Base-by-base conservation (phyloP, 1,140 invertebrate genomes). In the Sarcophaga bullata region DNA sequence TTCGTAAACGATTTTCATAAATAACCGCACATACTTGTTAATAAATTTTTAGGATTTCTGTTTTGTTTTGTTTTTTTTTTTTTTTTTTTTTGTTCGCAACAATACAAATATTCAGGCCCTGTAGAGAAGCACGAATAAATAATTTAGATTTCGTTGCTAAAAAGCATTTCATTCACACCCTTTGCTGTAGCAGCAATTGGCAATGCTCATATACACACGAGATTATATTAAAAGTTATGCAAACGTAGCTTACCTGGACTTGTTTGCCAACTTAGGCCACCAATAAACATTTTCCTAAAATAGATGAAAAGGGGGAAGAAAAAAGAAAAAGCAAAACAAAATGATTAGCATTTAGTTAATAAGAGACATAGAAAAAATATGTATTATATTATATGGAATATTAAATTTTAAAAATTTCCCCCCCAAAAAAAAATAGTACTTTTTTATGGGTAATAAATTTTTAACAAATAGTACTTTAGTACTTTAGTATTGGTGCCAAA, bases 261-360 rank as follows among this genome's bases (percentile, higher is more conserved):
- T 89, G 98, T 99, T 93, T 99, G 98, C 97, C 98, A 99, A 93
- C 97, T 98, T 87, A 99, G 94, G 87, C 98, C 98, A 90, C 98
- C 98, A 93, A 99, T 98, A 94, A 99, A 99, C 98, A 99, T 99
- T 96, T 99, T 99, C 93, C 97, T 98, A 93, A 86, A 97, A 94
- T 37, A 37, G 25, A 4, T 1, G 1, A 37, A 37, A 37, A 37
- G 25, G 25, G 25, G 25, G 4, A 37, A 37, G 25, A 37, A 37
- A 37, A 37, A 37, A 37, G 4, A 90, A 84, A 83, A 85, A 84
- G 84, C 84, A 84, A 46, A 80, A 50, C 48, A 82, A 68, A 50
- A 68, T 82, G 58, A 84, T 73, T 80, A 80, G 50, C 50, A 76
- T 37, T 37, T 37, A 82, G 58, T 17, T 75, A 47, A 49, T 86